A percentile compares a stretch with the other conserved stretches of the same genome.
Evolutionary conservation across 2,797 vertebrate genomes (phyloP).

Genomic region (Rhabdomys pumilio): DNA sequence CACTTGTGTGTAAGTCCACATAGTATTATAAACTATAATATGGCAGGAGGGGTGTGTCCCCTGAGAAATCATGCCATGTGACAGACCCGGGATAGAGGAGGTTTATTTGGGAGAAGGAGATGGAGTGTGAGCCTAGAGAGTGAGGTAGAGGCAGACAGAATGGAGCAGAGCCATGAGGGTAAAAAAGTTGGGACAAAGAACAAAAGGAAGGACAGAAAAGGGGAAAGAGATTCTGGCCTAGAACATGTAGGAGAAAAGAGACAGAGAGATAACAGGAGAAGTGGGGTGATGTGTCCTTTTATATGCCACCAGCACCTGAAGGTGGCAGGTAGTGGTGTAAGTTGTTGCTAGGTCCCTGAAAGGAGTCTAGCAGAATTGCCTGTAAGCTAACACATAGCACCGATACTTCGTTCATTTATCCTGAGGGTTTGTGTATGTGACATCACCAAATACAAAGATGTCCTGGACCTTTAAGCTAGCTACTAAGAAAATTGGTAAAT

Average conservation of each 20-base stretch:
- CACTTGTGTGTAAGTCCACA: not conserved
- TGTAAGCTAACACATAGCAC: not conserved
- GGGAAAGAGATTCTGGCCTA: not conserved
- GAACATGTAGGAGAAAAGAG: not conserved
- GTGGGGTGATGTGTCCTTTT: not conserved
- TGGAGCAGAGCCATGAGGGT: not conserved
- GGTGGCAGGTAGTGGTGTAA: not conserved
- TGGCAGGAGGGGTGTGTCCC: not conserved
- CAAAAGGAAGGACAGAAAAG: not conserved
- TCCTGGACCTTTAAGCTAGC: not conserved
- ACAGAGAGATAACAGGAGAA: not conserved
- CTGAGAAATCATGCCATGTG: not conserved
- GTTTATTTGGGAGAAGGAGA: not conserved
- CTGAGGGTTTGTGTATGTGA: not conserved
- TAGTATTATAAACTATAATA: not conserved
- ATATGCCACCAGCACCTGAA: not conserved
- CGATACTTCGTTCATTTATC: not conserved
- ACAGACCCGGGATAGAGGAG: not conserved
- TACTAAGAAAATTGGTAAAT: not conserved
- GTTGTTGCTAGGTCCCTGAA: not conserved
- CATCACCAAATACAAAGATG: constrained; percentile 12
- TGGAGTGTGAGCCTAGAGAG: not conserved
- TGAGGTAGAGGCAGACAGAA: not conserved
- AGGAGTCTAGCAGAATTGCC: not conserved
- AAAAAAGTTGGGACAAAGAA: not conserved